Base-by-base conservation (phyloP, 2,888 invertebrate genomes). In the Drosophila merina region DNA sequence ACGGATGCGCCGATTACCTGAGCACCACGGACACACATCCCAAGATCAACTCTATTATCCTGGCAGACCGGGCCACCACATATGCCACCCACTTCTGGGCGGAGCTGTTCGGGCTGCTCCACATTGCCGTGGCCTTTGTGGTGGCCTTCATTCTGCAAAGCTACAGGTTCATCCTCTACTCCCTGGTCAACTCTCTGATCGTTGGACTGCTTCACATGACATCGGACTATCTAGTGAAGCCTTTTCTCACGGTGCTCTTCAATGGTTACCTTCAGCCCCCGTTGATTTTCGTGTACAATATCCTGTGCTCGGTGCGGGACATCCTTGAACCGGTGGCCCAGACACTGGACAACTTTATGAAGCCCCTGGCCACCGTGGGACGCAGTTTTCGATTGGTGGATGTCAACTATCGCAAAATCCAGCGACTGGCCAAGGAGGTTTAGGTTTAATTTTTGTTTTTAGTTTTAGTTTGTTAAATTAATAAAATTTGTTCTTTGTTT, bases 151-250 rank as follows among this genome's bases (percentile, higher is more conserved):
- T 95, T 38, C 90, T 95, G 31, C 95, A 95, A 82, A 83, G 93
- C 0, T 92, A 94, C 69, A 92, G 93, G 87, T 94, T 94, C 77
- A 28, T 94, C 0, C 88, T 95, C 8, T 93, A 93, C 78, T 93
- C 94, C 54, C 77, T 94, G 28, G 72, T 94, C 4, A 93, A 94
- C 49, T 94, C 94, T 0, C 79, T 95, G 12, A 92, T 93, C 0
- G 93, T 95, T 40, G 95, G 95, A 1, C 79, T 94, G 20, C 82
- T 94, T 1, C 95, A 95, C 86, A 88, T 95, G 77, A 87, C 93
- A 5, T 94, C 95, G 0, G 96, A 96, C 91, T 94, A 94, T 80
- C 93, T 94, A 79, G 89, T 94, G 68, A 95, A 95, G 90, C 96
- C 96, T 8, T 89, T 94, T 50, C 86, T 95, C 60, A 93, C 94